Conservation (phyloP, 2,113 vertebrate species). For the Pomatostomus ruficeps region DNA sequence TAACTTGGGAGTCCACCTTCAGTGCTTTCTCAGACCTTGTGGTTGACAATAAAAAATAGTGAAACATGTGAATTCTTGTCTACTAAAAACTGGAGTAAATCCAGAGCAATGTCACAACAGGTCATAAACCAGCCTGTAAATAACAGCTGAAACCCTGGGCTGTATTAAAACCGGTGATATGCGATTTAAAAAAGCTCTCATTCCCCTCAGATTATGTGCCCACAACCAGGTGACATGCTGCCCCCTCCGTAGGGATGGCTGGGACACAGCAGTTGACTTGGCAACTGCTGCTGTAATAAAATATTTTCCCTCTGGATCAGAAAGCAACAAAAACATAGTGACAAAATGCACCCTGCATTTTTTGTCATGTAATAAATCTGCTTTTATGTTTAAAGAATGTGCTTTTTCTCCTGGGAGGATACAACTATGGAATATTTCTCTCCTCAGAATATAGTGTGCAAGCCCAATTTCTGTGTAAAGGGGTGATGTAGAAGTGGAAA, state of each 20-base stretch:
- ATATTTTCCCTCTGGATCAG: not conserved
- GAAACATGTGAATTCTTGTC: not conserved
- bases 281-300: not conserved
- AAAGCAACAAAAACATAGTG: conserved; percentile 4
- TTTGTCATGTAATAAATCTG: conserved; percentile 19
- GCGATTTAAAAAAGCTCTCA: not conserved
- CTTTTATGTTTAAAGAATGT: not conserved
- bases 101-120: not conserved
- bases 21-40: not conserved
- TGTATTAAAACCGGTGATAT: not conserved
- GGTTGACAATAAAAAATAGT: not conserved
- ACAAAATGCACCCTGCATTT: conserved; percentile 5
- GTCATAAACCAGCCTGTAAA: conserved; percentile 1
- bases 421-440: not conserved
- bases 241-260: not conserved
- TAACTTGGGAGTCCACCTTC: not conserved
- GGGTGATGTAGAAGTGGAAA: not conserved
- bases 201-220: not conserved
- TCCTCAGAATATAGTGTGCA: not conserved
- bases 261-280: not conserved
- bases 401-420: not conserved
- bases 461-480: not conserved
- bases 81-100: not conserved
- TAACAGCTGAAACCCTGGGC: not conserved
- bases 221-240: not conserved